Percentiles rank a stretch among this genome's conserved stretches.
These are phyloP conservation scores for Pelobates cultripes DNA, from an alignment of 2,797 vertebrate genomes.

Conservation along the genomic window DNA sequence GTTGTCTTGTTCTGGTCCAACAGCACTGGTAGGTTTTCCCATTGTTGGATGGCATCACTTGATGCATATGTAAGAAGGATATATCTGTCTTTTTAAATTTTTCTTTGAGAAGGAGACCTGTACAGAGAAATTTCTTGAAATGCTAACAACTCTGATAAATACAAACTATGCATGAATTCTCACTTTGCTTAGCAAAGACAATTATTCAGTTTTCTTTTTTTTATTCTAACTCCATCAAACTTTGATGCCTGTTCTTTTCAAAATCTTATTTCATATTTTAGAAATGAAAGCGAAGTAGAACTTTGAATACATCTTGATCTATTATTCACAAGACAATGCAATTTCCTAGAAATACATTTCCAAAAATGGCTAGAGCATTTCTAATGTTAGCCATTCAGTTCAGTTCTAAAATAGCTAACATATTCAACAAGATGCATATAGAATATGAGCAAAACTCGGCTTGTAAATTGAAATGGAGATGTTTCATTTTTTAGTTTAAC, in stretches of 20 bases:
- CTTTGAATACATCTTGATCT: conserved; percentile 33
- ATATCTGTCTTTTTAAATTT: too few relatives aligned
- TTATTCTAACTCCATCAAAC: not conserved
- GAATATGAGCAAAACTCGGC: conserved; percentile 11
- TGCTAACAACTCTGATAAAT: too few relatives aligned
- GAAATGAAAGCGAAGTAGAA: conserved; percentile 33
- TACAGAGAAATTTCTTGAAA: too few relatives aligned
- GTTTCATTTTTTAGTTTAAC: conserved; percentile 3
- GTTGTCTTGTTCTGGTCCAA: too few relatives aligned
- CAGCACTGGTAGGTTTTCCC: too few relatives aligned
- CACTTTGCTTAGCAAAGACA: not conserved
- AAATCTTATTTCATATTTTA: not conserved
- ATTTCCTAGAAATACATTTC: conserved; percentile 41
- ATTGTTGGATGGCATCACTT: too few relatives aligned
- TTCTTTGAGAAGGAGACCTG: too few relatives aligned
- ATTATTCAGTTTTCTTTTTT: not conserved
- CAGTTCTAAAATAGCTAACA: conserved; percentile 37
- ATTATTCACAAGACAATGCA: conserved; percentile 49
- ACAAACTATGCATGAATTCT: not conserved
- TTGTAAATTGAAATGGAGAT: conserved; percentile 14
- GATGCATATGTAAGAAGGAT: too few relatives aligned
- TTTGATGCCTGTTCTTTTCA: conserved; percentile 2
- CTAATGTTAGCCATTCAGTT: conserved; percentile 35
- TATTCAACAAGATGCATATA: conserved; percentile 21
- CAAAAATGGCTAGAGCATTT: conserved; percentile 47